A percentile compares a stretch with the other conserved stretches of the same genome.
These are phyloP conservation scores for Drosophila ambigua DNA, from an alignment of 1,140 invertebrate genomes.

Conservation along the genomic window DNA sequence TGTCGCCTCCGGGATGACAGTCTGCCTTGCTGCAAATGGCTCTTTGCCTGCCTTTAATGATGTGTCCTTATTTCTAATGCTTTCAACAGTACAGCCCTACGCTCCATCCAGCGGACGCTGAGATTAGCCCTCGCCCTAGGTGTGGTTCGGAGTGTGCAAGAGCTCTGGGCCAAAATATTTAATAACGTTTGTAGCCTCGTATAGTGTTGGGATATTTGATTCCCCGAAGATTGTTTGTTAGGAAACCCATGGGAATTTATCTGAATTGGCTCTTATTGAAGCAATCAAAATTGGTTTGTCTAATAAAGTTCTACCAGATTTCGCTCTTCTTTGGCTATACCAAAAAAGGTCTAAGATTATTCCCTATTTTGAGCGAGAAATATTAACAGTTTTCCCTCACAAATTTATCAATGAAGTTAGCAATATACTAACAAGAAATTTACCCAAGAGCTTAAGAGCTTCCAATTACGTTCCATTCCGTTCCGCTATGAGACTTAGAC, in stretches of 20 bases:
- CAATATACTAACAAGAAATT: too few species aligned
- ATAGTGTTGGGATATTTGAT: conserved; percentile 21
- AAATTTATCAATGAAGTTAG: too few species aligned
- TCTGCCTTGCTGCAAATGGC: conserved; percentile 46
- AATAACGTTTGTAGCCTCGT: conserved; percentile 17
- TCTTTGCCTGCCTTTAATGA: conserved; percentile 63
- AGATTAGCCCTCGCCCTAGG: conserved; percentile 53
- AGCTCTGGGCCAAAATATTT: conserved; percentile 15
- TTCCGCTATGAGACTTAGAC: too few species aligned
- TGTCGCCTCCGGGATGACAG: conserved; percentile 35
- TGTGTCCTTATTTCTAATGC: conserved; percentile 73
- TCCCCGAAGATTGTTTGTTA: conserved; percentile 20
- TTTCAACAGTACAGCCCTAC: conserved; percentile 51
- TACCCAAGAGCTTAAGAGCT: too few species aligned
- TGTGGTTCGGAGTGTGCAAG: conserved; percentile 16
- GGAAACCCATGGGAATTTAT: conserved; percentile 36
- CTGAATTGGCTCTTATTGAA: conserved; percentile 4
- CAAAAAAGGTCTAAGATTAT: too few species aligned
- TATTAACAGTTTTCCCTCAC: too few species aligned
- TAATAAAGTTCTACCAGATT: too few species aligned
- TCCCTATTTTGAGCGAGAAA: too few species aligned
- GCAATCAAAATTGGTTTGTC: too few species aligned
- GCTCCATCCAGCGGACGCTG: conserved; percentile 17
- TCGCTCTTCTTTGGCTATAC: too few species aligned
- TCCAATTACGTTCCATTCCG: too few species aligned